Evolutionary conservation across 2,888 invertebrate genomes (phyloP).

Genomic region (Brachyopa scutellaris): DNA sequence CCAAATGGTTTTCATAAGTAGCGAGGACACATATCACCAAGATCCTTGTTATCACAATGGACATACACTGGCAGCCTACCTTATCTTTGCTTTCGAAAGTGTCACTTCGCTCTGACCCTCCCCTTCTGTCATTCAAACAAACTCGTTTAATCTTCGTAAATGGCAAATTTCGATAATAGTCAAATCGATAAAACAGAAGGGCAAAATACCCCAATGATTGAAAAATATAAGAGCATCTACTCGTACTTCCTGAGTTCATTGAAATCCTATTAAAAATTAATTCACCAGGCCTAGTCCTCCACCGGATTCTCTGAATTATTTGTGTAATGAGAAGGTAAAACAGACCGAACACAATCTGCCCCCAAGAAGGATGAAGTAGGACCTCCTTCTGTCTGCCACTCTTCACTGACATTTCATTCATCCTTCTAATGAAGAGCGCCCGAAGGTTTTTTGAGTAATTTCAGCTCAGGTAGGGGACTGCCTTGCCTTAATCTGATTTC

Average conservation of each 20-base stretch:
- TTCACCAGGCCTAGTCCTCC: conserved; percentile 42
- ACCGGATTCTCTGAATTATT: conserved; percentile 51
- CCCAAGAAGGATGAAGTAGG: conserved; percentile 7
- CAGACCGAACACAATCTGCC: background rate
- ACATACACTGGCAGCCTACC: no score
- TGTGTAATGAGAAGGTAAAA: conserved; percentile 52
- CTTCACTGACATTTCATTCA: conserved; percentile 48
- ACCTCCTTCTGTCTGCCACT: background rate
- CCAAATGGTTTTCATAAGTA: no score
- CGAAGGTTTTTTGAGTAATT: conserved; percentile 39
- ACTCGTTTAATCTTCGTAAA: no score
- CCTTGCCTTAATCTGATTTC: conserved; percentile 67
- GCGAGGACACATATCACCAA: no score
- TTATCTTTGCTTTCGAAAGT: no score
- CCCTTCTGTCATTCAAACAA: no score
- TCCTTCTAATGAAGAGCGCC: conserved; percentile 58
- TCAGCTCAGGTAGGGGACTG: conserved; percentile 44
- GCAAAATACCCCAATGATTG: conserved; percentile 37
- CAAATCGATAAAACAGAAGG: conserved; percentile 14
- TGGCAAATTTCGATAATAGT: no score
- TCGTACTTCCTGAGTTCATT: conserved; percentile 54
- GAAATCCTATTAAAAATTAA: conserved; percentile 68
- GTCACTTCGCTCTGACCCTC: no score
- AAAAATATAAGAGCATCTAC: conserved; percentile 58
- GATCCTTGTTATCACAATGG: no score